Evolutionary conservation across 2,113 vertebrate genomes (phyloP).

Genomic region (Caracal caracal): DNA sequence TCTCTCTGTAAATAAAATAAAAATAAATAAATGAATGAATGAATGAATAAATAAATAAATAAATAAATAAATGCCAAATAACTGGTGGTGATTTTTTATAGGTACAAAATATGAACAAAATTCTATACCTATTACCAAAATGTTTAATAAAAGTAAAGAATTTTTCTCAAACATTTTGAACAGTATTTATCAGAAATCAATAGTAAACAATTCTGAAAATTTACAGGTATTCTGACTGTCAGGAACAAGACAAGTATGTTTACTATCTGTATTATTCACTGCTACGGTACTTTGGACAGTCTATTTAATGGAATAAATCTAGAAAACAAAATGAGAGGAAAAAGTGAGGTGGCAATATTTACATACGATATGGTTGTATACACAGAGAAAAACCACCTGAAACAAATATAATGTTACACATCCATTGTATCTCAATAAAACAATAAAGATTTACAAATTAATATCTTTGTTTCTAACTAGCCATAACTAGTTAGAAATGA

Average conservation of each 20-base stretch:
- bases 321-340: background rate
- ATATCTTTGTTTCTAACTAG: background rate
- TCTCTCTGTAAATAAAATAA: background rate
- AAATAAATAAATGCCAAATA: background rate
- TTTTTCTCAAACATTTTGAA: background rate
- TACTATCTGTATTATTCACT: background rate
- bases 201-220: background rate
- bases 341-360: background rate
- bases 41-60: background rate
- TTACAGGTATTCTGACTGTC: background rate
- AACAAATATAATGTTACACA: background rate
- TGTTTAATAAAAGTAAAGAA: background rate
- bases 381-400: background rate
- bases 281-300: background rate
- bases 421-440: background rate
- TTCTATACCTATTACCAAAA: background rate
- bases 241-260: background rate
- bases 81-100: background rate
- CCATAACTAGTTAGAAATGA: background rate
- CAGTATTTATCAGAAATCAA: background rate
- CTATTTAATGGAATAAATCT: background rate
- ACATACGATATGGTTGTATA: background rate
- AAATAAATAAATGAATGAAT: background rate
- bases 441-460: background rate
- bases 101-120: slow-evolving; percentile 8